phyloP scores from a whole-genome alignment of 2,888 invertebrate genomes.

The Drosophila mettleri region DNA sequence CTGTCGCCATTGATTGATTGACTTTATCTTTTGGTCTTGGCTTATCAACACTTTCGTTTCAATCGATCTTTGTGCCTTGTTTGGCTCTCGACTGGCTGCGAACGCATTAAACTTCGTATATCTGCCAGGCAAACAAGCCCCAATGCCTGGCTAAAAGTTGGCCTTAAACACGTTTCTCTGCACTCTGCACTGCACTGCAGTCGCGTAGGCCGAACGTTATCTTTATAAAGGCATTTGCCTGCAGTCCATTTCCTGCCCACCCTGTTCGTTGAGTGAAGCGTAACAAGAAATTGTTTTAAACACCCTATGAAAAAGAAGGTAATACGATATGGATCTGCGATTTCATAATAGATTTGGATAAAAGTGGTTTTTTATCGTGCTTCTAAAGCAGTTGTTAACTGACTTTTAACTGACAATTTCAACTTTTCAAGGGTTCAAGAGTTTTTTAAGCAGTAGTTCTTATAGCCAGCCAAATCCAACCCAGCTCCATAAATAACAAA shows the following conservation, averaged over 20 bases:
- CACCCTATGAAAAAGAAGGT: conserved; percentile 17
- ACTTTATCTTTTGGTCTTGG: conserved; percentile 64
- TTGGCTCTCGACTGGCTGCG: conserved; percentile 62
- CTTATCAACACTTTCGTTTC: conserved; percentile 67
- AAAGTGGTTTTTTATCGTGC: background rate
- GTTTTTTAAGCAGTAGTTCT: too few relatives aligned
- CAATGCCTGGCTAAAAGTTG: conserved; percentile 33
- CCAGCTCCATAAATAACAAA: background rate
- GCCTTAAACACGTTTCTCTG: conserved; percentile 51
- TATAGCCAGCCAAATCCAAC: background rate
- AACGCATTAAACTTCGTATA: conserved; percentile 52
- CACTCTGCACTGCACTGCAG: too few relatives aligned
- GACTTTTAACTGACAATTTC: background rate
- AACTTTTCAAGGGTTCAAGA: background rate
- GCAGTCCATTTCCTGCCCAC: conserved; percentile 44
- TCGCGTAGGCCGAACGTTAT: conserved; percentile 53
- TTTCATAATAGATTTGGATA: conserved; percentile 15
- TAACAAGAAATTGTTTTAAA: conserved; percentile 21
- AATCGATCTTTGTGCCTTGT: conserved; percentile 45
- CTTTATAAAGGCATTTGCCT: conserved; percentile 54
- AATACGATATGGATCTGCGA: conserved; percentile 9
- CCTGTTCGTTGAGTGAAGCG: conserved; percentile 13
- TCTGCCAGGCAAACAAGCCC: conserved; percentile 28
- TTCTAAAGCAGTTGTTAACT: too few relatives aligned
- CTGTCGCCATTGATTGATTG: conserved; percentile 74